Conservation (phyloP, 2,888 invertebrate species). For the Epiblema foenella region DNA sequence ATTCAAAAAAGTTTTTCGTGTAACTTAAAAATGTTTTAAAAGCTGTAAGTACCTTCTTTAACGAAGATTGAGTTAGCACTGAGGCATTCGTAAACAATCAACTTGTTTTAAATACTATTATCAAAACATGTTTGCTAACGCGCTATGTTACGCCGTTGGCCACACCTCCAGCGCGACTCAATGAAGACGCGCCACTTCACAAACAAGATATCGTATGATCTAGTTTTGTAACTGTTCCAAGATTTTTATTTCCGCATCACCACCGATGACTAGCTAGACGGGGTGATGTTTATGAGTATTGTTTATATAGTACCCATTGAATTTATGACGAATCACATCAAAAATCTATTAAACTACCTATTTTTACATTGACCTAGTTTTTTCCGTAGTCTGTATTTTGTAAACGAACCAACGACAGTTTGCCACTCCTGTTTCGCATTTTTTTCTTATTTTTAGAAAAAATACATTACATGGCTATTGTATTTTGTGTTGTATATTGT, state of each 20-base stretch:
- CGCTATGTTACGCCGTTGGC: constrained; percentile 50
- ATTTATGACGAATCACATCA: not conserved
- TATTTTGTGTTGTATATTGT: too few species aligned
- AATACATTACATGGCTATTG: too few species aligned
- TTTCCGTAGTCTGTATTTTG: too few species aligned
- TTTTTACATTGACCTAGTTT: constrained; percentile 10
- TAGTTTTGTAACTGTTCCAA: constrained; percentile 62
- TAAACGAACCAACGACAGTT: too few species aligned
- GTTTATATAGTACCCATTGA: too few species aligned
- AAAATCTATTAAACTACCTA: too few species aligned
- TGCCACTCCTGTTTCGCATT: too few species aligned
- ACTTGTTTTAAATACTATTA: constrained; percentile 60
- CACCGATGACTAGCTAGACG: constrained; percentile 22
- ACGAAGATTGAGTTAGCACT: constrained; percentile 52
- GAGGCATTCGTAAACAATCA: constrained; percentile 40
- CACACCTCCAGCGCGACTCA: constrained; percentile 66
- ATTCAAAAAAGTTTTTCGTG: constrained; percentile 36
- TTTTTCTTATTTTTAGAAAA: too few species aligned
- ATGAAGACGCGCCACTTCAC: constrained; percentile 57
- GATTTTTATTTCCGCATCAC: constrained; percentile 42
- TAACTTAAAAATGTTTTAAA: constrained; percentile 19
- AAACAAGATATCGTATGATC: constrained; percentile 75
- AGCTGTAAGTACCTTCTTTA: constrained; percentile 40
- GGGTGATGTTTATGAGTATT: not conserved
- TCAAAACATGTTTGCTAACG: constrained; percentile 68